Base-by-base conservation (phyloP, 2,113 vertebrate species). In the Rutilus rutilus region DNA sequence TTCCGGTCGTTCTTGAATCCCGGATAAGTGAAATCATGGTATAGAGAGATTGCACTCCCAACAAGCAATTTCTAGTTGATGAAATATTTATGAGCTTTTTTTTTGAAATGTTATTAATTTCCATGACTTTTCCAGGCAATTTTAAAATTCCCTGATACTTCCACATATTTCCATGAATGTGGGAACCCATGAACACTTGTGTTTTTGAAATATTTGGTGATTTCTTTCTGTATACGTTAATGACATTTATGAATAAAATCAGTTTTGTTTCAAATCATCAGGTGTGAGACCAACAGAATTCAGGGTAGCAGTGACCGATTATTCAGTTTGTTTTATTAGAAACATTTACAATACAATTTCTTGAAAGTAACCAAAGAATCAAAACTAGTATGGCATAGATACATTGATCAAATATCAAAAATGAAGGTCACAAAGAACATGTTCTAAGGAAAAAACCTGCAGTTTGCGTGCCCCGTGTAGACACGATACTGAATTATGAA, bases 311-410 rank as follows among this genome's bases (percentile, higher is more conserved):
- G 80, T 50, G 80, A 82, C 78, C 84, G 87, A 91, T 94, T 85
- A 92, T 93, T 94, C 93, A 89, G 80, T 94, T 93, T 93, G 91
- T 95, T 96, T 96, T 96, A 96, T 95, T 96, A 95, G 92, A 95
- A 96, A 96, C 94, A 95, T 95, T 95, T 95, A 95, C 95, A 95
- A 94, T 96, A 95, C 94, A 95, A 94, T 92, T 95, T 94, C 93
- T 87, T 83, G 92, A 95, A 95, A 94, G 94, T 93, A 95, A 95
- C 91, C 92, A 94, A 94, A 90, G 85, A 94, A 94, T 91, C 92
- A 93, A 93, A 96, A 95, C 95, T 95, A 94, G 94, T 94, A 95
- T 95, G 95, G 94, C 92, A 94, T 94, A 94, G 91, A 93, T 94
- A 95, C 93, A 94, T 93, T 93, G 93, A 95, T 93, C 94, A 92